phyloP scores from a whole-genome alignment of 2,113 vertebrate genomes.

The Onychostoma macrolepis region DNA sequence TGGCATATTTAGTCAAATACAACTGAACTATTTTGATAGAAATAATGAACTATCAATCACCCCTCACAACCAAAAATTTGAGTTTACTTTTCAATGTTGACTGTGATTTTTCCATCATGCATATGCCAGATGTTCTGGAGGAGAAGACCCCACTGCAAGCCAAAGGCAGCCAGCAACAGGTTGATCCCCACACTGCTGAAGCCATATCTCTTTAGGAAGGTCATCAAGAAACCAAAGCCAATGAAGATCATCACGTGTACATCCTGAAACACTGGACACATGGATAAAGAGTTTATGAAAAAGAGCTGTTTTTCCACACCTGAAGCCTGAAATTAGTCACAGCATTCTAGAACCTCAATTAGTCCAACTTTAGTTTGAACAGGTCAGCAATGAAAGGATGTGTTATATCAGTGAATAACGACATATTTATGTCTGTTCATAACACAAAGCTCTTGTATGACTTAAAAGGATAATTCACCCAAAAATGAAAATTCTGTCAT shows the following conservation, averaged over 20 bases:
- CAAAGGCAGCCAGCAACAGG: slow-evolving; percentile 89
- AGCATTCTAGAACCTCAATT: background rate
- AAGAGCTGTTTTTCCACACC: background rate
- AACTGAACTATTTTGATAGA: background rate
- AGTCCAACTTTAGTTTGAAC: no score
- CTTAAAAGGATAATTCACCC: no score
- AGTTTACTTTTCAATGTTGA: slow-evolving; percentile 77
- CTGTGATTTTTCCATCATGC: slow-evolving; percentile 64
- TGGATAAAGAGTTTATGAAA: background rate
- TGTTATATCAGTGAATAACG: background rate
- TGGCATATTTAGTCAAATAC: background rate
- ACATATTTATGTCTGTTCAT: background rate
- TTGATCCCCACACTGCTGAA: slow-evolving; percentile 93
- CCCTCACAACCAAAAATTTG: background rate
- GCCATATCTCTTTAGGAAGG: slow-evolving; percentile 93
- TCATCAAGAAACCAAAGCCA: slow-evolving; percentile 98
- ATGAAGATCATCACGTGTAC: slow-evolving; percentile 97
- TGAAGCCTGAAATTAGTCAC: background rate
- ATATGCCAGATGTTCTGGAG: slow-evolving; percentile 83
- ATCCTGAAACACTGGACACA: slow-evolving; percentile 88
- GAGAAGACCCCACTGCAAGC: slow-evolving; percentile 92
- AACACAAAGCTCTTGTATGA: background rate
- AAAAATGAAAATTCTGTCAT: no score
- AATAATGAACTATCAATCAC: background rate
- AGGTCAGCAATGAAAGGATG: background rate